A percentile compares a stretch with the other conserved stretches of the same genome.
Conservation (phyloP, 2,113 vertebrate genomes). For the Tachysurus fulvidraco region DNA sequence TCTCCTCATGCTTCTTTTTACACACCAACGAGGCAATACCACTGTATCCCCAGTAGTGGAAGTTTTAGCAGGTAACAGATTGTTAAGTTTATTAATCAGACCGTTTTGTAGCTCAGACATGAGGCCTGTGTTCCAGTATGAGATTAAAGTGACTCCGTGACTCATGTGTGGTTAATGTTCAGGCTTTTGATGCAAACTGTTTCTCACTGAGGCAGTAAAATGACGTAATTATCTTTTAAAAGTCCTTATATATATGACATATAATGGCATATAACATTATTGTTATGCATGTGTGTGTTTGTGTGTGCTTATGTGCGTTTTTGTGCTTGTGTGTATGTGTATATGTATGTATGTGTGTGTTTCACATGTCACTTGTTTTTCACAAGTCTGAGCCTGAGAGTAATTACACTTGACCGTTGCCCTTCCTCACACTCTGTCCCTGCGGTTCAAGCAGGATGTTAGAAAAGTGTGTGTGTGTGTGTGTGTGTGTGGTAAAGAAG, state of each 20-base stretch:
- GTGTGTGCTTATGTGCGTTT: no score
- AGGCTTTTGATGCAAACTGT: not conserved
- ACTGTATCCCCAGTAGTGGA: not conserved
- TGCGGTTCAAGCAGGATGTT: constrained; percentile 69
- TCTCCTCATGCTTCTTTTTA: no score
- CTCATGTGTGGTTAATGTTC: not conserved
- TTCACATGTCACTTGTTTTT: not conserved
- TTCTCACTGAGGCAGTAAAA: no score
- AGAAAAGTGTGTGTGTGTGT: constrained; percentile 60
- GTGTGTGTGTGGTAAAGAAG: constrained; percentile 54
- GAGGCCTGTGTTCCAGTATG: not conserved
- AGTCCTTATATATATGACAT: no score
- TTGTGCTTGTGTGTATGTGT: not conserved
- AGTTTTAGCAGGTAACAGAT: no score
- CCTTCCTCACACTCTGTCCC: constrained; percentile 45
- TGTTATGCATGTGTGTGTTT: not conserved
- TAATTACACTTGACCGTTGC: constrained; percentile 42
- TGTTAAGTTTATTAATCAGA: no score
- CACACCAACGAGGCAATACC: no score
- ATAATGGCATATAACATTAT: no score
- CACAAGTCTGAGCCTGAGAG: constrained; percentile 24
- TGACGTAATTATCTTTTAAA: no score
- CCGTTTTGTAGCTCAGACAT: not conserved
- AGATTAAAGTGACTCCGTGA: not conserved
- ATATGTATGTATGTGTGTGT: not conserved